These are phyloP conservation scores for Epistrophe eligans DNA, from an alignment of 2,888 invertebrate genomes.

Conservation along the genomic window DNA sequence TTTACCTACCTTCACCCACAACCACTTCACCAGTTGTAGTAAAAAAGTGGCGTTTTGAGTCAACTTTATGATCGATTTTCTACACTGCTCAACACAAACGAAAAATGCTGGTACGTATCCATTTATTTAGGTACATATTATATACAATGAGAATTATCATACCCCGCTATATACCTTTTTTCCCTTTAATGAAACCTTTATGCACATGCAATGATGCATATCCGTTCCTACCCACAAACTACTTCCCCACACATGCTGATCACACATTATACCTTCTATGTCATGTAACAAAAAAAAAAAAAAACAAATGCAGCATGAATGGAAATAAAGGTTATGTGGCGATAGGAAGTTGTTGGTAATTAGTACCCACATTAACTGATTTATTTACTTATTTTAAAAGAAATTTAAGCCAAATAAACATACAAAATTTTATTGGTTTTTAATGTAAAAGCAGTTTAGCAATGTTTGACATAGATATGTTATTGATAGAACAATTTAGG, in stretches of 20 bases:
- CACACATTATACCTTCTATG: constrained; percentile 15
- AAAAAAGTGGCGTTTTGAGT: background rate
- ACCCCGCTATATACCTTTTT: background rate
- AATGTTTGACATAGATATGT: no score
- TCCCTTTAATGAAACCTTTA: constrained; percentile 25
- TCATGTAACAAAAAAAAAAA: background rate
- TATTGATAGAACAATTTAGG: no score
- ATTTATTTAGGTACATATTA: background rate
- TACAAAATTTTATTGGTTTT: no score
- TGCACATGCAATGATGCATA: constrained; percentile 63
- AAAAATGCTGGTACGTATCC: background rate
- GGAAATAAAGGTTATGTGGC: background rate
- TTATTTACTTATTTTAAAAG: background rate
- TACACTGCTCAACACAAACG: background rate
- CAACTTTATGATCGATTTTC: constrained; percentile 10
- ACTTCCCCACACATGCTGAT: constrained; percentile 38
- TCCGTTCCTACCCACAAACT: constrained; percentile 35
- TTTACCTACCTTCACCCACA: background rate
- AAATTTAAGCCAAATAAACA: no score
- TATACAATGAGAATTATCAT: background rate
- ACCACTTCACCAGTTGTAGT: constrained; percentile 1
- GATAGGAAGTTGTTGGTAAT: background rate
- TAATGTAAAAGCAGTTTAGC: no score
- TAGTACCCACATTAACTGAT: background rate
- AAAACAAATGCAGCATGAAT: background rate